phyloP scores from a whole-genome alignment of 2,888 invertebrate species.

The Tridacna gigas region DNA sequence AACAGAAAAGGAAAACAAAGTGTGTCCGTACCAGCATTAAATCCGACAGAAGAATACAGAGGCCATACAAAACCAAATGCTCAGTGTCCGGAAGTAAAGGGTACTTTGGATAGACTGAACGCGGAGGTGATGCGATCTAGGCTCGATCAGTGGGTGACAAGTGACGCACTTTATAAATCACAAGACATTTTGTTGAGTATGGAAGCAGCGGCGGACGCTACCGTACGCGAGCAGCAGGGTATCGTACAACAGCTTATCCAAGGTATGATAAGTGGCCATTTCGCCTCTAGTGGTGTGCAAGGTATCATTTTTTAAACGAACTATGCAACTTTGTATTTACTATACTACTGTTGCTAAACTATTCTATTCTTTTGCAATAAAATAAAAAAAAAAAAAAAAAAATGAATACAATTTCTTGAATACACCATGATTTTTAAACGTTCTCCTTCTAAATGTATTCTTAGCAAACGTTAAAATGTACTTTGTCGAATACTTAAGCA shows the following conservation, averaged over 20 bases:
- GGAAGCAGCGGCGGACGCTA: constrained; percentile 71
- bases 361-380: too few species aligned
- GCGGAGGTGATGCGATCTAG: constrained; percentile 68
- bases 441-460: too few species aligned
- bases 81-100: constrained; percentile 21
- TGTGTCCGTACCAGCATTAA: background rate
- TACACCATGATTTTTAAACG: too few species aligned
- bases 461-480: too few species aligned
- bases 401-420: too few species aligned
- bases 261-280: constrained; percentile 33
- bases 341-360: too few species aligned
- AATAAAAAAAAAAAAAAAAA: too few species aligned
- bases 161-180: constrained; percentile 71
- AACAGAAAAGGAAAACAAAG: background rate
- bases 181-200: constrained; percentile 70
- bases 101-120: constrained; percentile 52
- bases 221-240: constrained; percentile 68
- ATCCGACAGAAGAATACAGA: background rate
- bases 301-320: too few species aligned
- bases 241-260: constrained; percentile 69
- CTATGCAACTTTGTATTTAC: too few species aligned
- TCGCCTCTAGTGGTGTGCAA: too few species aligned
- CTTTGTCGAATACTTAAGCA: too few species aligned
- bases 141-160: constrained; percentile 68
- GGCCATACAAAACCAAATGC: background rate